These are phyloP conservation scores for Drosophila mojavensis DNA, from an alignment of 1,140 invertebrate species.

Conservation along the genomic window DNA sequence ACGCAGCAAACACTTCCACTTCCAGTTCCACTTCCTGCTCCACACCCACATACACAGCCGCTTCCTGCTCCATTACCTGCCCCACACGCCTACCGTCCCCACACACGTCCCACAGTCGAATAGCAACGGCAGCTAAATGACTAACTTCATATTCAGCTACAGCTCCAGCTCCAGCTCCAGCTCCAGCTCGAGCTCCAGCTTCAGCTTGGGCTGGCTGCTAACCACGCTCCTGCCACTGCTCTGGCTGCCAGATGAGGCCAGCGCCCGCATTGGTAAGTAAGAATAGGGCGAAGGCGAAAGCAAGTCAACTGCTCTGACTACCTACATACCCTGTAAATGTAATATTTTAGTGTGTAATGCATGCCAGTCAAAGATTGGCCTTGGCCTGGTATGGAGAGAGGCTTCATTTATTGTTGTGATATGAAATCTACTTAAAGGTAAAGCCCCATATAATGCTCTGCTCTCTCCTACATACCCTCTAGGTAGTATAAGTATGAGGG, in stretches of 20 bases:
- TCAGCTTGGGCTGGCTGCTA: slow-evolving; percentile 57
- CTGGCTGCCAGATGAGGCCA: slow-evolving; percentile 54
- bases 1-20: not conserved
- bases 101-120: not conserved
- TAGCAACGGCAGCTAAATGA: slow-evolving; percentile 47
- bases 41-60: not conserved
- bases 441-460: too few relatives aligned
- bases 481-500: too few relatives aligned
- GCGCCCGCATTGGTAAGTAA: slow-evolving; percentile 78
- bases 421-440: too few relatives aligned
- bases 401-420: too few relatives aligned
- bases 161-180: slow-evolving; percentile 40
- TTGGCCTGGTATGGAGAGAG: too few relatives aligned
- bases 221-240: slow-evolving; percentile 46
- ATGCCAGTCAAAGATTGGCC: too few relatives aligned
- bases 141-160: slow-evolving; percentile 47
- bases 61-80: slow-evolving; percentile 4
- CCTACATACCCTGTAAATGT: not conserved
- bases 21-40: not conserved
- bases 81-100: not conserved
- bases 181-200: slow-evolving; percentile 40
- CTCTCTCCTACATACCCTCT: too few relatives aligned
- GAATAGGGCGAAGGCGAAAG: not conserved
- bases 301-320: not conserved
- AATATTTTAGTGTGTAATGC: too few relatives aligned